Base-by-base conservation (phyloP, 2,113 vertebrate species). In the Rana temporaria region DNA sequence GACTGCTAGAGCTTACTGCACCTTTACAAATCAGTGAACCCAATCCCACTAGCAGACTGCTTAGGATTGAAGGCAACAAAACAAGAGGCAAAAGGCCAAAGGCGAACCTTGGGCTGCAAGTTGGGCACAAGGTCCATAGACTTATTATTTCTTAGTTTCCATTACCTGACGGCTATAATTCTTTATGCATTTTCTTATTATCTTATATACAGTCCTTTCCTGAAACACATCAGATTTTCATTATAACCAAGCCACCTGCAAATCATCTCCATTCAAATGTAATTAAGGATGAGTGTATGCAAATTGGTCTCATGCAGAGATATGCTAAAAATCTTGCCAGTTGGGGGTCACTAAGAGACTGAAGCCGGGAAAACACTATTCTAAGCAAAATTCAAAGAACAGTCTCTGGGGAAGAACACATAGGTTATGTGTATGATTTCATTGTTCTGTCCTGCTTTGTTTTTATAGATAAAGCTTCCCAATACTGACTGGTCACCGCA, bases 401-500 rank as follows among this genome's bases (percentile, higher is more conserved):
- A 59, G 67, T 67, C 11, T 48, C 55, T 57, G 42, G 71, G 12
- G 55, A 56, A 56, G 48, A 65, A 55, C 30, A 48, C 57, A 75
- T 4, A n/a, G n/a, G 6, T 20, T 24, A 32, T 30, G 52, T 82
- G 9, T 71, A 42, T 19, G 22, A 30, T 55, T 73, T 70, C 70
- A 67, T 63, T 56, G 30, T 80, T 1, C 16, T 72, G 4, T n/a
- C 79, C 65, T 63, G 57, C 18, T 72, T 72, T 89, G 80, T 84
- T 88, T 48, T 88, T 91, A 59, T 91, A 97, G 96, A 85, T 94
- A 75, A 97, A 96, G 84, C 95, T 96, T 85, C 92, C 95, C 86
- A 97, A 96, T 85, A 94, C 87, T 38, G 95, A 96, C 89, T 95
- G 95, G 94, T 88, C 95, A 59, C 93, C 95, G 22, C 91, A 90